Conservation (phyloP, 1,140 invertebrate species). For the Wiebesia pumilae region DNA sequence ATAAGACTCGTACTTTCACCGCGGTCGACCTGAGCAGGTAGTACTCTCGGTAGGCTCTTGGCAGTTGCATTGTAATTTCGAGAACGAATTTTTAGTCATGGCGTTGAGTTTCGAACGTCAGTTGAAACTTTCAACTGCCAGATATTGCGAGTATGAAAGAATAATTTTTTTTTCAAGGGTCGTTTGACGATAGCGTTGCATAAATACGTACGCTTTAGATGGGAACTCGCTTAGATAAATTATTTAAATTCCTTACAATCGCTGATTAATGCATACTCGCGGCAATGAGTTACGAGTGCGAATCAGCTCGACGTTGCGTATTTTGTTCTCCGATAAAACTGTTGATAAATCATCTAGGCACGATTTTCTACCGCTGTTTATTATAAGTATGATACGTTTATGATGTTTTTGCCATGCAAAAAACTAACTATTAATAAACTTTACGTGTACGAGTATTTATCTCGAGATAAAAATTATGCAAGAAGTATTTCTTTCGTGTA, state of each 20-base stretch:
- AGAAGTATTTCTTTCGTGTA: slow-evolving; percentile 14
- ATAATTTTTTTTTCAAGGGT: too few relatives aligned
- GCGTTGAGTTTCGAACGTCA: too few relatives aligned
- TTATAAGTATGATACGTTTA: too few relatives aligned
- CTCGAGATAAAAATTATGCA: slow-evolving; percentile 12
- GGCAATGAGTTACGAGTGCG: not conserved
- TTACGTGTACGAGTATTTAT: not conserved
- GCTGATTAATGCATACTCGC: not conserved
- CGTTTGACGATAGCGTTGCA: too few relatives aligned
- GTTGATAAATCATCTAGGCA: not conserved
- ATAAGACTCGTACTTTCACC: not conserved
- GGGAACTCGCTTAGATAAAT: too few relatives aligned
- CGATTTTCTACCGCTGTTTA: not conserved
- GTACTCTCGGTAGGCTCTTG: too few relatives aligned
- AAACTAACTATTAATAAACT: not conserved
- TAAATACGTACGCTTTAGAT: too few relatives aligned
- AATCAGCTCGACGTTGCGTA: not conserved
- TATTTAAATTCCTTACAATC: not conserved
- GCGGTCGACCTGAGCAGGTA: too few relatives aligned
- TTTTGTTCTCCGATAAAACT: not conserved
- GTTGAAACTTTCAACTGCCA: too few relatives aligned
- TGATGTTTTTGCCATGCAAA: not conserved
- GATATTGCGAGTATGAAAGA: too few relatives aligned
- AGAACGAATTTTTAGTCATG: too few relatives aligned
- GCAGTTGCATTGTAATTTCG: too few relatives aligned